Evolutionary conservation across 2,113 vertebrate genomes (phyloP), one percentile per base, ranked within the genome.

Genomic region (Quiscalus mexicanus): DNA sequence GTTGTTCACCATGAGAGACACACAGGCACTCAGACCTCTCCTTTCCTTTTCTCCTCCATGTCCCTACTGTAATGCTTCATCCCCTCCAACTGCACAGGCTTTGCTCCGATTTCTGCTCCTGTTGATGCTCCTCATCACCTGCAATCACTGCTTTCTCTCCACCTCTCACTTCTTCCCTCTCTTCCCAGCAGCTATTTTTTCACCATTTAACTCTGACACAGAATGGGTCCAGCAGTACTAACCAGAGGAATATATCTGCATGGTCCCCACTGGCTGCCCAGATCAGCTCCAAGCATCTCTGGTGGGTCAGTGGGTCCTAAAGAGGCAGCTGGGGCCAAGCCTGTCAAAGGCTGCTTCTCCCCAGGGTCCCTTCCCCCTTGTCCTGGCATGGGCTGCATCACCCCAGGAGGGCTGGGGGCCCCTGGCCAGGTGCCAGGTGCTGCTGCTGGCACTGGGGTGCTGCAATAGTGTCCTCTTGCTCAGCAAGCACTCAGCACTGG

Each of bases 1-100:
- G 50, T 24, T 87, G 27, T 45, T 85, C 41, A 39, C 44, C 44
- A 35, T 0, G 0, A 50, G 35, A 80, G 25, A 67, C 3, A 11
- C 0, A 0, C 37, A 50, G n/a, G 33, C 44, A 35, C 58, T 70
- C 56, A 50, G 50, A 31, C 11, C 0, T 0, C 37, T 88, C 31
- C 44, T 78, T 11, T 2, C 25, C 35, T 77, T 76, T 85, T 65
- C 31, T 64, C 22, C 22, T 76, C 31, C 21, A 10, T 45, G 10
- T 80, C 53, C 60, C 49, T 14, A 23, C 15, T 50, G 30, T 0
- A 8, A 25, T 25, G 11, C 49, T 76, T 84, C 19, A 5, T 41
- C 11, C 9, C 18, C 23, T 87, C 42, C 6, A 8, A 10, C 27
- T 79, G 10, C 11, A 30, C 2, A 2, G 15, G 18, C 27, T 81